Percentiles rank a stretch among this genome's conserved stretches.
Evolutionary conservation across 2,797 vertebrate species (phyloP).

Genomic region (Eulemur mongoz): DNA sequence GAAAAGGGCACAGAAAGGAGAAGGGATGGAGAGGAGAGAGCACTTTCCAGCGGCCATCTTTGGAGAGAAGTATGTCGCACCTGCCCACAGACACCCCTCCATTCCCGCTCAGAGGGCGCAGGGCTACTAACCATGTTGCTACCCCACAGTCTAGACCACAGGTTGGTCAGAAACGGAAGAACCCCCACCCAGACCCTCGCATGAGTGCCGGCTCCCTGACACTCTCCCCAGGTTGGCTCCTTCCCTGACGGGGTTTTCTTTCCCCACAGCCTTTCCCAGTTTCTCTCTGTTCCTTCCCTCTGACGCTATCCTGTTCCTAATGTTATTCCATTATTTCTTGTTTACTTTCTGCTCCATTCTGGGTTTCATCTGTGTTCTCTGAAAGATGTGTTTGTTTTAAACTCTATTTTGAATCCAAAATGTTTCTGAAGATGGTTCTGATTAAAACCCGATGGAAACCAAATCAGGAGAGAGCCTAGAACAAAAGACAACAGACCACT

Average conservation of each 20-base stretch:
- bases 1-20: background rate
- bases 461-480: background rate
- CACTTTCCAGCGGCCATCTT: background rate
- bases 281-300: background rate
- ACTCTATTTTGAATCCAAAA: constrained; percentile 44
- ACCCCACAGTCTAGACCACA: background rate
- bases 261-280: background rate
- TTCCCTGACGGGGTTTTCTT: background rate
- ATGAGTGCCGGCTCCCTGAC: background rate
- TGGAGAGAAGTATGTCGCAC: background rate
- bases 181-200: background rate
- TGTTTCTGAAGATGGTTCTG: constrained; percentile 58
- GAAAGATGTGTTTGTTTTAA: constrained; percentile 52
- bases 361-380: constrained; percentile 28
- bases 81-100: background rate
- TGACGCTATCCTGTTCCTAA: background rate
- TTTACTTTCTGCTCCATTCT: constrained; percentile 49
- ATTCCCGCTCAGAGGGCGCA: background rate
- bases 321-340: constrained; percentile 16
- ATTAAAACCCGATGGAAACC: constrained; percentile 45
- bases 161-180: background rate
- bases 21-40: background rate
- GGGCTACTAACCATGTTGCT: background rate
- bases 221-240: background rate
- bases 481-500: constrained; percentile 8